Evolutionary conservation across 2,888 invertebrate genomes (phyloP).

Genomic region (Eristalis tenax): DNA sequence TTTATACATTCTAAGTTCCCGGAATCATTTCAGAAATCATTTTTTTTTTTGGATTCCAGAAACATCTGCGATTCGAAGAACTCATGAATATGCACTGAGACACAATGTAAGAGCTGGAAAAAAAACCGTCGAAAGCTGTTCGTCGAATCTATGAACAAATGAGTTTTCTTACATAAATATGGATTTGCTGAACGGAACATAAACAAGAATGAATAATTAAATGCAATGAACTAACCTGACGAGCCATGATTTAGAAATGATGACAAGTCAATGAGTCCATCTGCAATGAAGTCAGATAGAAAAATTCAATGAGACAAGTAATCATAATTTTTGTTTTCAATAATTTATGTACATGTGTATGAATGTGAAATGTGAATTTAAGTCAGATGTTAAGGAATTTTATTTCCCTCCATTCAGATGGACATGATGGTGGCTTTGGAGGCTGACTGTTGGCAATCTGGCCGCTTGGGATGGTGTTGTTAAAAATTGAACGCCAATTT

Average conservation of each 20-base stretch:
- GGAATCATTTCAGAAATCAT: too few relatives aligned
- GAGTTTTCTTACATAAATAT: background rate
- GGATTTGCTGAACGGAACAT: background rate
- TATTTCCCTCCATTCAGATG: too few relatives aligned
- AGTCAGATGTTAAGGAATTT: too few relatives aligned
- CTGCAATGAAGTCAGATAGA: conserved; percentile 76
- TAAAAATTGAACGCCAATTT: too few relatives aligned
- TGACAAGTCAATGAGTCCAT: conserved; percentile 81
- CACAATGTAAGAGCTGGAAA: background rate
- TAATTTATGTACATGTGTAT: background rate
- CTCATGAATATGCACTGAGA: background rate
- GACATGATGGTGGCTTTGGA: too few relatives aligned
- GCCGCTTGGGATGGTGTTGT: too few relatives aligned
- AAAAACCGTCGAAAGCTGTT: background rate
- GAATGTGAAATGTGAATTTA: too few relatives aligned
- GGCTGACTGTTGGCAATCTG: too few relatives aligned
- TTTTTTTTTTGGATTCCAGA: too few relatives aligned
- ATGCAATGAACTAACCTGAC: conserved; percentile 80
- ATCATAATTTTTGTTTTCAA: background rate
- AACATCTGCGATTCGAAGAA: background rate
- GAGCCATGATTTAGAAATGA: conserved; percentile 81
- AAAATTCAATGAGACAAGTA: conserved; percentile 33
- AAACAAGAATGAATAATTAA: background rate
- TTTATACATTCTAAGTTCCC: too few relatives aligned
- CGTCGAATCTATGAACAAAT: background rate